Base-by-base conservation (phyloP, 2,888 invertebrate genomes). In the Harpalus rubripes region DNA sequence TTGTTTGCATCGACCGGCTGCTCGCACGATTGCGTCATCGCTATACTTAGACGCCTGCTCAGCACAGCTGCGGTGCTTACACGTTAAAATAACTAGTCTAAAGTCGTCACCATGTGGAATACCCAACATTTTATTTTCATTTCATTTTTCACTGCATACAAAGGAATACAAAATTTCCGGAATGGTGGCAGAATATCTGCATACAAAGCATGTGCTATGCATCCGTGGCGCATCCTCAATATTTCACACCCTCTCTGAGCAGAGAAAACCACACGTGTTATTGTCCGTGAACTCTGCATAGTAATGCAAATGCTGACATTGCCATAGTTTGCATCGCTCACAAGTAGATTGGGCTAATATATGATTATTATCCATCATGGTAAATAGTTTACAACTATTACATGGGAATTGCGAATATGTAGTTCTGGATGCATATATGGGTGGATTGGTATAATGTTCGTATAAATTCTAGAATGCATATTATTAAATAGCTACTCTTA, bases 281-380 rank as follows among this genome's bases (percentile, higher is more conserved):
- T 63, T 63, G 63, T 22, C 12, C 63, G 63, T 26, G 26, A 63
- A 22, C 63, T 26, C 22, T 18, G 63, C 63, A 22, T 22, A 22
- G 63, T 12, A 63, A 18, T 18, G 61, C 61, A 10, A 16, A 22
- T 5, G 18, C 7, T 6, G 61, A 10, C 22, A 8, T 7, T 22
- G 61, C 2, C 12, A 22, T 10, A 32, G 15, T 2, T 32, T 12
- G 68, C 68, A 68, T 39, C 12, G 63, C 22, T 63, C 26, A 22
- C 26, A 12, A 32, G 39, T 22, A 22, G 15, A 68, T 68, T 68
- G 68, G 12, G 68, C 15, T 68, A 68, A 68, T 68, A n/a, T 68
- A 68, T 32, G 39, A 68, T 68, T 68, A 68, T 61, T 61, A 3
- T 61, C 61, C 22, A 22, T 6, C 22, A 22, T 22, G 8, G 18